Evolutionary conservation across 2,888 invertebrate genomes (phyloP), one percentile per base, ranked within the genome.

Genomic region (Ptycholaimellus sp.): DNA sequence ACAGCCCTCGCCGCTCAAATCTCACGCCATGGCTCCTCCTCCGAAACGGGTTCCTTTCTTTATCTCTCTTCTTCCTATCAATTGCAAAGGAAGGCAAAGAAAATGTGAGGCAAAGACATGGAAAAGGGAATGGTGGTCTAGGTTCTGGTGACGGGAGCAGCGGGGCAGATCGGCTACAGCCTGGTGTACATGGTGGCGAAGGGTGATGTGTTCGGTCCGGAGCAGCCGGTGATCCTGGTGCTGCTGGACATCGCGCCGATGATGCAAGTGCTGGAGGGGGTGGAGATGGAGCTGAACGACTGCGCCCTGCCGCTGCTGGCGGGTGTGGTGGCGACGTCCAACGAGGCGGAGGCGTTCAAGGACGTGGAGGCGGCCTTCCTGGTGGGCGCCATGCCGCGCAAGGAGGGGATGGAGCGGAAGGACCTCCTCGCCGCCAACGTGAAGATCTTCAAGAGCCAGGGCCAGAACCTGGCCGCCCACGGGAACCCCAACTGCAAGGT

Each of bases 151-250:
- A 96, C 93, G 37, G 96, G 96, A 42, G 96, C 96, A 50, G 96
- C 93, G 42, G 96, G 96, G 16, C 96, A 99, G 66, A 99, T 96
- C 50, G 90, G 85, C 41, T 96, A 96, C 62, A 90, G 90, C 2
- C 66, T 99, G 31, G 67, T 96, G 13, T 82, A 82, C 58, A 79
- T 83, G 65, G 71, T 96, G 48, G 82, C 82, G 13, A 82, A 82
- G 52, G 96, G 93, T 41, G 77, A 81, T 59, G 85, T 90, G 1
- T 93, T 93, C 60, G 93, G 93, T 22, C 68, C 69, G 35, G 68
- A 78, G 33, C 49, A 63, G 58, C 74, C 78, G 1, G 68, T 96
- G 19, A 73, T 73, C 56, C 68, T 96, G 33, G 76, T 80, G 57
- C 70, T 96, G 46, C 67, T 96, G 50, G 96, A 99, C 65, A 90